phyloP scores from a whole-genome alignment of 2,113 vertebrate species.

The Platysternon megacephalum region DNA sequence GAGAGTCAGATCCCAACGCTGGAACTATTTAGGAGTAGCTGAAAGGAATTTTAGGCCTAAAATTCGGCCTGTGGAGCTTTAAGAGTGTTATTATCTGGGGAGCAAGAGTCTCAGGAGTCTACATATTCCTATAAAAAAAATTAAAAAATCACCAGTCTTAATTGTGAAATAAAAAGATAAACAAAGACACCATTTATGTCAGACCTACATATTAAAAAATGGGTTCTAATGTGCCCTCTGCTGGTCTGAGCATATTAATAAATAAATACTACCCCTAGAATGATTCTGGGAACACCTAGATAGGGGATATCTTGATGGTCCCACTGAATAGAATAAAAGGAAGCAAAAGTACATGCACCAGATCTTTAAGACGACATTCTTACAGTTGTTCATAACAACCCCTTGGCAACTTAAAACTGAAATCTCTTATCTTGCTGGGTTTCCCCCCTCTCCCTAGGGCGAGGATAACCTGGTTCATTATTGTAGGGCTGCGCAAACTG shows the following conservation, averaged over 20 bases:
- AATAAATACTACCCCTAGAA: slow-evolving; percentile 45
- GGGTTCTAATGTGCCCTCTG: background rate
- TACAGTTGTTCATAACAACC: background rate
- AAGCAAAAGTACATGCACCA: background rate
- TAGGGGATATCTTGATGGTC: background rate
- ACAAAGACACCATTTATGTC: background rate
- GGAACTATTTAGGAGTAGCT: background rate
- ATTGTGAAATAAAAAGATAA: background rate
- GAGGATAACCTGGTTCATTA: background rate
- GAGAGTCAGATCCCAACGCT: background rate
- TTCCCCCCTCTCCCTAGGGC: background rate
- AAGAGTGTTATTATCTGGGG: background rate
- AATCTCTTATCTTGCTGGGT: background rate
- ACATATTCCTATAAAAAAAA: background rate
- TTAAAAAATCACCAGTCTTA: background rate
- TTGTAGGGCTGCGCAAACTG: background rate
- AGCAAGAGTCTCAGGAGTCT: background rate
- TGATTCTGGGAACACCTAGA: slow-evolving; percentile 48
- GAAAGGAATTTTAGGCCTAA: background rate
- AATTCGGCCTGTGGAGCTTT: background rate
- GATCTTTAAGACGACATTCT: background rate
- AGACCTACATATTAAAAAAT: background rate
- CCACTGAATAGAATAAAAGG: slow-evolving; percentile 16
- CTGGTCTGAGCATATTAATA: background rate
- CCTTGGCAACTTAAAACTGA: background rate